phyloP scores from a whole-genome alignment of 37 sponge, comb jelly and placozoan species.

The Halisarca cf. caerulea region DNA sequence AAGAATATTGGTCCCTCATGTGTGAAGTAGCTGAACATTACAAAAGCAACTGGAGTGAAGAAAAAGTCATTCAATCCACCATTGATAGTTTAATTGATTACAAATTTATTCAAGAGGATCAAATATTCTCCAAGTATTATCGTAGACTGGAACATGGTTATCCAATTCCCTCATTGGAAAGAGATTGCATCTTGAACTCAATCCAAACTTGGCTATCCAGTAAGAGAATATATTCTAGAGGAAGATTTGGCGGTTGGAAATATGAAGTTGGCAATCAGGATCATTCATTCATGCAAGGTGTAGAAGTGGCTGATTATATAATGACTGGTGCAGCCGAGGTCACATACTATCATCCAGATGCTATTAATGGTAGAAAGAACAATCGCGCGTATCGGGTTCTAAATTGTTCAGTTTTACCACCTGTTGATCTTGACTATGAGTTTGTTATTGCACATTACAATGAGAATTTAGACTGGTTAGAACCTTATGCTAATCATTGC shows the following conservation, averaged over 20 bases:
- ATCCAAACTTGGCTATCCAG: conserved; percentile 44
- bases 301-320: conserved; percentile 41
- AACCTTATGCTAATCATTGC: conserved; percentile 7
- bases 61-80: background rate
- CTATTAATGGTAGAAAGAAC: background rate
- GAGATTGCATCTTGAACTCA: background rate
- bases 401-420: background rate
- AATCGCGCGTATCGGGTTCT: background rate
- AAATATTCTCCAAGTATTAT: conserved; percentile 37
- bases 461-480: conserved; percentile 26
- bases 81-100: conserved; percentile 16
- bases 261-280: conserved; percentile 51
- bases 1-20: conserved; percentile 52
- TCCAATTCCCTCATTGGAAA: conserved; percentile 39
- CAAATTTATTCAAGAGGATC: conserved; percentile 1
- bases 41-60: background rate
- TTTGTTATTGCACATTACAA: conserved; percentile 27
- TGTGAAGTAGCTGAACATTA: conserved; percentile 41
- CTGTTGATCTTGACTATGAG: background rate
- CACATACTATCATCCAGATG: background rate
- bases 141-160: conserved; percentile 42
- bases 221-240: conserved; percentile 21
- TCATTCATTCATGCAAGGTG: conserved; percentile 52
- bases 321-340: background rate
- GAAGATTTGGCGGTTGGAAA: conserved; percentile 49